phyloP scores from a whole-genome alignment of 2,113 vertebrate genomes.

The Triplophysa rosa region DNA sequence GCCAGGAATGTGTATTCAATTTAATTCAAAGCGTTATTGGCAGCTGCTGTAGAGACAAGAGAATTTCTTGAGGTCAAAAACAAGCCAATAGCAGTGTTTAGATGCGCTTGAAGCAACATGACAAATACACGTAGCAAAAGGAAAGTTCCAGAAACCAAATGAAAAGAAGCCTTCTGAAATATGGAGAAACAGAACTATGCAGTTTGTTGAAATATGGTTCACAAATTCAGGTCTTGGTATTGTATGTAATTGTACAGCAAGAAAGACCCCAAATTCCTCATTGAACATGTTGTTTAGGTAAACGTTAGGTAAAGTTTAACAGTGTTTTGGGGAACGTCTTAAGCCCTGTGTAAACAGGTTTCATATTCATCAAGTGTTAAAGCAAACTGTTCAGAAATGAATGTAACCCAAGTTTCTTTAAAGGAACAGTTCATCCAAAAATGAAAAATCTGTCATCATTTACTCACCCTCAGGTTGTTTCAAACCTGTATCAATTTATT shows the following conservation, averaged over 20 bases:
- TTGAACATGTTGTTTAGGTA: neutral
- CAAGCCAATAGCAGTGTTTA: conserved; percentile 28
- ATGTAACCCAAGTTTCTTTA: no score
- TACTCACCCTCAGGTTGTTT: no score
- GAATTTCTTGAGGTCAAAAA: conserved; percentile 8
- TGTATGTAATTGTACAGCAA: neutral
- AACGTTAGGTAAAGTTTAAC: no score
- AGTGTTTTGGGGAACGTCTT: no score
- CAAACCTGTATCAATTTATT: no score
- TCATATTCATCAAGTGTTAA: no score
- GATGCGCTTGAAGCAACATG: neutral
- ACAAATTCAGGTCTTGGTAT: neutral
- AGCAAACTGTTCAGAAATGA: no score
- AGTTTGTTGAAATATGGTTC: neutral
- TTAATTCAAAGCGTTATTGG: neutral
- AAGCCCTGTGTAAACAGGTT: no score
- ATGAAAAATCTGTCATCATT: no score
- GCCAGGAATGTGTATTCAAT: conserved; percentile 18
- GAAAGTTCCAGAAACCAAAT: neutral
- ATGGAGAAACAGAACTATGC: no score
- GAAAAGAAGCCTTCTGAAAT: no score
- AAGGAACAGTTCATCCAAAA: no score
- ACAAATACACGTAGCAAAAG: neutral
- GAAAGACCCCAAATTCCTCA: neutral
- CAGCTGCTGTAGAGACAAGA: neutral